Percentiles rank a stretch among this genome's conserved stretches.
These are phyloP conservation scores for Myotis findleyi DNA, from an alignment of 2,797 vertebrate genomes.

Conservation along the genomic window DNA sequence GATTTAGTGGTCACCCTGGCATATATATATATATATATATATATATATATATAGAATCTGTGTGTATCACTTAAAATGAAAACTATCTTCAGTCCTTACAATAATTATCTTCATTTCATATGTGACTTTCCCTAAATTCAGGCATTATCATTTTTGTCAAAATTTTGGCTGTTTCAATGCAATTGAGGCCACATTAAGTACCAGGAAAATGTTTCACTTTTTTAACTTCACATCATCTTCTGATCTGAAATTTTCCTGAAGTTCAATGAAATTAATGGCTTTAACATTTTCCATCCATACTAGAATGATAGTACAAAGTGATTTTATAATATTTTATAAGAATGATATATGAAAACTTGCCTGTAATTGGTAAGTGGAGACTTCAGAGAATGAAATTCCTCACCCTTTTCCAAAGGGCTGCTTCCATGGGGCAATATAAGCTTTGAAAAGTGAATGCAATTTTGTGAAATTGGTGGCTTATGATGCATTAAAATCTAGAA, in stretches of 20 bases:
- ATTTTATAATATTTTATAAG: conserved; percentile 70
- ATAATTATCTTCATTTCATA: conserved; percentile 62
- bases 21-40: not conserved
- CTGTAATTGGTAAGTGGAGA: conserved; percentile 75
- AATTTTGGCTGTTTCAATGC: conserved; percentile 57
- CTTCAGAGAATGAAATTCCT: conserved; percentile 69
- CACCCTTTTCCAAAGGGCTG: conserved; percentile 63
- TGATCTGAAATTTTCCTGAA: conserved; percentile 60
- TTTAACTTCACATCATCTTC: conserved; percentile 19
- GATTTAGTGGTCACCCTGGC: conserved; percentile 7
- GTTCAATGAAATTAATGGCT: conserved; percentile 63
- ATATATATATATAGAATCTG: not conserved
- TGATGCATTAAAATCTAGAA: conserved; percentile 68
- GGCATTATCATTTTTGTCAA: conserved; percentile 53
- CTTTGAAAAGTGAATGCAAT: conserved; percentile 70
- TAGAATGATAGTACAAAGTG: conserved; percentile 49
- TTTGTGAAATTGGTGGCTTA: conserved; percentile 69
- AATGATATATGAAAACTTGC: conserved; percentile 55
- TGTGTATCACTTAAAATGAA: conserved; percentile 42
- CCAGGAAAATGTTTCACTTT: conserved; percentile 46
- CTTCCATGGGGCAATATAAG: conserved; percentile 61
- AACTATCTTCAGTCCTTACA: not conserved
- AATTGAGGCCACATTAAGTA: not conserved
- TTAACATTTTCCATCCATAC: conserved; percentile 62
- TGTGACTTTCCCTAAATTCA: conserved; percentile 52